Conservation (phyloP, 2,888 invertebrate genomes). For the Sisyra terminalis region DNA sequence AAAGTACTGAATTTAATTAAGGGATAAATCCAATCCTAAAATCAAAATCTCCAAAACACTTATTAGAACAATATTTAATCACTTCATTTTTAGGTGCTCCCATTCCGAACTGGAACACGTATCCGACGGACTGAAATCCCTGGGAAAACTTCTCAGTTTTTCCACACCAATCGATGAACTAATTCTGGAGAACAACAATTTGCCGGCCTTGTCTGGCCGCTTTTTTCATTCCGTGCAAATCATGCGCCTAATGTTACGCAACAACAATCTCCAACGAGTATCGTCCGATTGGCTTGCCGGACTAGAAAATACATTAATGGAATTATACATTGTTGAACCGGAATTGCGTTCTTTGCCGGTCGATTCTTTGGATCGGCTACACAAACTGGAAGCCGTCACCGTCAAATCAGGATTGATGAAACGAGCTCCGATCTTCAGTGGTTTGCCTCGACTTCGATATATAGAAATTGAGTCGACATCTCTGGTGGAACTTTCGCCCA, state of each 20-base stretch:
- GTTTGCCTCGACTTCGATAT: slow-evolving; percentile 53
- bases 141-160: slow-evolving; percentile 41
- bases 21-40: too few species aligned
- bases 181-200: slow-evolving; percentile 73
- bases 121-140: slow-evolving; percentile 51
- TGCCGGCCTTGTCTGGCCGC: slow-evolving; percentile 71
- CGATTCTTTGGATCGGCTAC: slow-evolving; percentile 57
- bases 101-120: slow-evolving; percentile 72
- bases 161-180: slow-evolving; percentile 61
- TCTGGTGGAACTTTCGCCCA: slow-evolving; percentile 45
- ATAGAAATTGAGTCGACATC: slow-evolving; percentile 54
- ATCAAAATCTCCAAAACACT: neutral
- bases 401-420: slow-evolving; percentile 62
- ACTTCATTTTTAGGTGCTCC: slow-evolving; percentile 55
- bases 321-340: slow-evolving; percentile 73
- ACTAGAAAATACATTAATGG: slow-evolving; percentile 58
- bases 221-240: slow-evolving; percentile 62
- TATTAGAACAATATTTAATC: neutral
- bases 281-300: slow-evolving; percentile 65
- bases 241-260: slow-evolving; percentile 62
- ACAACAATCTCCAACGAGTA: slow-evolving; percentile 66
- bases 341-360: slow-evolving; percentile 61
- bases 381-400: slow-evolving; percentile 66
- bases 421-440: slow-evolving; percentile 54
- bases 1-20: too few species aligned